phyloP scores from a whole-genome alignment of 2,113 vertebrate genomes.

The Chaetorhynchus papuensis region DNA sequence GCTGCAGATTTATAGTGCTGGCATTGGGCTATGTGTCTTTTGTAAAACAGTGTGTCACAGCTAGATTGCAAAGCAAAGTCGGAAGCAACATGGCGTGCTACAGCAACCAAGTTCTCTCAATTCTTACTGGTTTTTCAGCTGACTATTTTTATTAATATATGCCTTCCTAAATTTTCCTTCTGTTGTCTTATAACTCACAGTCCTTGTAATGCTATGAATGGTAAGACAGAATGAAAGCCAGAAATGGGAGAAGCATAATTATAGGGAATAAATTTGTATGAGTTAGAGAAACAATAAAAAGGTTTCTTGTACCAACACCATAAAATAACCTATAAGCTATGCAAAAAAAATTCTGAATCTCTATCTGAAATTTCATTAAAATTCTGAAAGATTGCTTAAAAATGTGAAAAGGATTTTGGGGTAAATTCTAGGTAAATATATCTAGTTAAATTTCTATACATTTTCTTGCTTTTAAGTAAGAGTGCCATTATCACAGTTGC shows the following conservation, averaged over 20 bases:
- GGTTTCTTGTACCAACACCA: neutral
- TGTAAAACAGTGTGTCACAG: neutral
- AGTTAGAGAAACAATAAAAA: neutral
- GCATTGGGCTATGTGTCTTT: neutral
- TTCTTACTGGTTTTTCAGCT: neutral
- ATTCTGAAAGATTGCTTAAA: neutral
- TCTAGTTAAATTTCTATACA: neutral
- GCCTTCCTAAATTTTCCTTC: neutral
- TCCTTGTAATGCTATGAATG: neutral
- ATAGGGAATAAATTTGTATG: neutral
- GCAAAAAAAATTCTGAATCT: neutral
- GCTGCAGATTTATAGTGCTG: neutral
- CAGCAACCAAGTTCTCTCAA: neutral
- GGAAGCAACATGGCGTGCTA: accelerated
- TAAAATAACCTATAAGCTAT: neutral
- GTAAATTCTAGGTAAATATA: neutral
- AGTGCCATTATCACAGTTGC: neutral
- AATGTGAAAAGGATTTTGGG: neutral
- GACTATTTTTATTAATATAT: neutral
- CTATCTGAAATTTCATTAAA: neutral
- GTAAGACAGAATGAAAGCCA: neutral
- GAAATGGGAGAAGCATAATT: neutral
- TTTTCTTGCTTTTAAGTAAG: neutral
- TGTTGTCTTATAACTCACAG: neutral
- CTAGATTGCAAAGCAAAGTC: neutral